phyloP scores from a whole-genome alignment of 2,797 vertebrate genomes.

The Catostomus latipinnis region DNA sequence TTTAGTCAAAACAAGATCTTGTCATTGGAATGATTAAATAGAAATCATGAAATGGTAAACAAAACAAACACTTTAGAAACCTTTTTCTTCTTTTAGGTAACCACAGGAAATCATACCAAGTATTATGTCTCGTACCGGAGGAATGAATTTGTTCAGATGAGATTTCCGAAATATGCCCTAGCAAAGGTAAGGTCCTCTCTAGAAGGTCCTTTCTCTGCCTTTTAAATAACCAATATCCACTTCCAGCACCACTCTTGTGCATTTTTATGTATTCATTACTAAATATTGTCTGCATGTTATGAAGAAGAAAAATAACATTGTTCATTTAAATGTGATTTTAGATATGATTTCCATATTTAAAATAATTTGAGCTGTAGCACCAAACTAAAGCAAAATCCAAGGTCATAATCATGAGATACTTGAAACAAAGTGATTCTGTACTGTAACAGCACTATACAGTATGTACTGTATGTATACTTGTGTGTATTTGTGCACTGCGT shows the following conservation, averaged over 20 bases:
- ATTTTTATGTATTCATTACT: too few relatives aligned
- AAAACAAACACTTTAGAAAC: conserved; percentile 3
- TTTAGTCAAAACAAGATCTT: not conserved
- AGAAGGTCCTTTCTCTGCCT: not conserved
- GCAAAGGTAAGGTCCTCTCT: conserved; percentile 84
- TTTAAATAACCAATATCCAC: not conserved
- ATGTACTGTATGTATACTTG: not conserved
- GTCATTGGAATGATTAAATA: not conserved
- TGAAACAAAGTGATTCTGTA: too few relatives aligned
- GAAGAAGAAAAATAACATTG: too few relatives aligned
- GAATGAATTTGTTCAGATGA: conserved; percentile 90
- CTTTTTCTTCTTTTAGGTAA: conserved; percentile 73
- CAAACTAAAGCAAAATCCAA: too few relatives aligned
- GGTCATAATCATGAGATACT: too few relatives aligned
- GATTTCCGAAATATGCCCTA: conserved; percentile 90
- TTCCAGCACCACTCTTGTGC: too few relatives aligned
- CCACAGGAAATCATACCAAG: conserved; percentile 87
- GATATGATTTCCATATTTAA: too few relatives aligned
- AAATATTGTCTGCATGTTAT: too few relatives aligned
- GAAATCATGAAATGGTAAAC: not conserved
- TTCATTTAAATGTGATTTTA: too few relatives aligned
- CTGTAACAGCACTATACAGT: not conserved
- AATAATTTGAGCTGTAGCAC: too few relatives aligned
- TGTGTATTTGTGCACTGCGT: too few relatives aligned
- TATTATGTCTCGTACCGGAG: conserved; percentile 90